These are phyloP conservation scores for Tanaodytes sp. DNA, from an alignment of 2,888 invertebrate species.

Conservation along the genomic window DNA sequence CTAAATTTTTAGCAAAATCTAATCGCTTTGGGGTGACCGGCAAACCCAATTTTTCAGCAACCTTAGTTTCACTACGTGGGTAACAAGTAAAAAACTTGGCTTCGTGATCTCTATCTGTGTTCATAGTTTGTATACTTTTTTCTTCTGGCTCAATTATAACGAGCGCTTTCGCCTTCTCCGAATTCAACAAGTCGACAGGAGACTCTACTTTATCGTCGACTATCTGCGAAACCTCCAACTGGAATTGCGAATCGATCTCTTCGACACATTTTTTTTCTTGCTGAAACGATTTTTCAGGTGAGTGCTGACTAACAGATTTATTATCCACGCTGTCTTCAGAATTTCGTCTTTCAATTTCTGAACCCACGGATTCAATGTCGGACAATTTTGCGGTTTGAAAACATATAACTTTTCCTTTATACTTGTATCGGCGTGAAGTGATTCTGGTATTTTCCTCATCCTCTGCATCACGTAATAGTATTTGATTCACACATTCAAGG, in stretches of 20 bases:
- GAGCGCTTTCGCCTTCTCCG: conserved; percentile 68
- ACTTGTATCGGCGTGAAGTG: conserved; percentile 69
- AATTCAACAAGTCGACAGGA: conserved; percentile 30
- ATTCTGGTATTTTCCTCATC: conserved; percentile 72
- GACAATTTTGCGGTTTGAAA: conserved; percentile 70
- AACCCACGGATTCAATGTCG: conserved; percentile 71
- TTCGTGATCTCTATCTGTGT: neutral
- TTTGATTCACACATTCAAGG: conserved; percentile 89
- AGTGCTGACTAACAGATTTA: neutral
- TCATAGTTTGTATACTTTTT: conserved; percentile 7
- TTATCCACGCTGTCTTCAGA: conserved; percentile 65
- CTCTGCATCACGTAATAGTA: conserved; percentile 82
- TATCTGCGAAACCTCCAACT: conserved; percentile 10
- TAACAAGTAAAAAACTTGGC: conserved; percentile 52
- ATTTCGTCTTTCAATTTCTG: conserved; percentile 70
- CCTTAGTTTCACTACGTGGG: conserved; percentile 63
- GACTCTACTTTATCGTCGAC: conserved; percentile 23
- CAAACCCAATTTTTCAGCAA: conserved; percentile 69
- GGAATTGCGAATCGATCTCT: conserved; percentile 5
- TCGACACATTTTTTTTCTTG: neutral
- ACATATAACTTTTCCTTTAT: conserved; percentile 69
- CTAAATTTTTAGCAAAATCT: conserved; percentile 70
- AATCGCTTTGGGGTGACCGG: conserved; percentile 69
- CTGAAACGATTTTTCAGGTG: neutral
- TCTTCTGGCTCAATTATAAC: conserved; percentile 65